phyloP scores from a whole-genome alignment of 2,797 vertebrate species.

The Dipus sagitta region DNA sequence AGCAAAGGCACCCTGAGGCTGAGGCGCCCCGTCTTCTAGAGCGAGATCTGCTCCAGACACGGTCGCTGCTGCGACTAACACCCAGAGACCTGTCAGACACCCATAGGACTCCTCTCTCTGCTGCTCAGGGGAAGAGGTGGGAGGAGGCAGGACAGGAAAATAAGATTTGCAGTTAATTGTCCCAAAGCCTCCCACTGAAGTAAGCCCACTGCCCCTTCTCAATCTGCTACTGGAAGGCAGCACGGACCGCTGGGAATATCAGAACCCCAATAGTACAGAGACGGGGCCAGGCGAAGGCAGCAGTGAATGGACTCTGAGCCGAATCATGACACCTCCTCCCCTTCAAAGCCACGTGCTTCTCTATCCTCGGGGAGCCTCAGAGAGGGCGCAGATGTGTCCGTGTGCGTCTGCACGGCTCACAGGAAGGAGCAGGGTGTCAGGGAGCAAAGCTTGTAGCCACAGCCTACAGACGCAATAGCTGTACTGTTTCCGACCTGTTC shows the following conservation, averaged over 20 bases:
- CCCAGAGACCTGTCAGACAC: neutral
- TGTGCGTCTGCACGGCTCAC: neutral
- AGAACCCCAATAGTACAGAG: neutral
- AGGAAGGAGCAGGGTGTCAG: neutral
- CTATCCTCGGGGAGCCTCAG: neutral
- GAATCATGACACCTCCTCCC: neutral
- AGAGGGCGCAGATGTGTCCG: neutral
- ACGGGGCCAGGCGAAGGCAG: neutral
- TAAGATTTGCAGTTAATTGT: neutral
- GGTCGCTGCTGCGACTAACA: neutral
- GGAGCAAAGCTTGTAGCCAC: accelerated
- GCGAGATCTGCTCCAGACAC: neutral
- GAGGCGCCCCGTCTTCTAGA: neutral
- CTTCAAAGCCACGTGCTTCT: neutral
- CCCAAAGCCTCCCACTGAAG: neutral
- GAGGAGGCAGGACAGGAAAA: no score
- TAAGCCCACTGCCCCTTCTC: neutral
- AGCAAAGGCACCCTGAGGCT: accelerated
- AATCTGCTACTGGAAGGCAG: neutral
- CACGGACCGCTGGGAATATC: neutral
- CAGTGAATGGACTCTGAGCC: neutral
- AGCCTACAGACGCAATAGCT: neutral
- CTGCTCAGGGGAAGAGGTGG: neutral
- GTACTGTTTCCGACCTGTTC: neutral
- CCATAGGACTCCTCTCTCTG: neutral